These are phyloP conservation scores for Premnoplex brunnescens DNA, from an alignment of 2,797 vertebrate species.

Conservation along the genomic window DNA sequence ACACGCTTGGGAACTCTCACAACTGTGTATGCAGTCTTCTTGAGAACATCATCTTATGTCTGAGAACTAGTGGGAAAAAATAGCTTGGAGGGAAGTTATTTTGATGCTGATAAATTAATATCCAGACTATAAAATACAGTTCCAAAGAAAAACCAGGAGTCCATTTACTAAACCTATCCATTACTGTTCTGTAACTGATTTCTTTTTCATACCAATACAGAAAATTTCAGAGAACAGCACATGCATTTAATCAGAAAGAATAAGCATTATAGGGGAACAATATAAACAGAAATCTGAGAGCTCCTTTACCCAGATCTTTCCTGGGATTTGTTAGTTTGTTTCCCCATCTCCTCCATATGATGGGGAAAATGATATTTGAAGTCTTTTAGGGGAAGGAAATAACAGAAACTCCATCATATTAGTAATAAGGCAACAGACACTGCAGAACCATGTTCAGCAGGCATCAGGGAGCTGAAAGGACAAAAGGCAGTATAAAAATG, in stretches of 20 bases:
- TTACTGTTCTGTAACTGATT: neutral
- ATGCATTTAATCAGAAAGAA: neutral
- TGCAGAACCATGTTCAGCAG: neutral
- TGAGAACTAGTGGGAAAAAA: neutral
- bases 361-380: neutral
- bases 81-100: neutral
- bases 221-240: neutral
- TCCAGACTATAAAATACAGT: neutral
- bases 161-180: neutral
- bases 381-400: neutral
- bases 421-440: neutral
- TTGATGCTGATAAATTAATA: neutral
- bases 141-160: neutral
- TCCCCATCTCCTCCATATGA: neutral
- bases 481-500: neutral
- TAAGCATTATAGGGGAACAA: neutral
- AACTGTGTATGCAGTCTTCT: neutral
- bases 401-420: neutral
- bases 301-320: neutral
- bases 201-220: neutral
- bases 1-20: neutral
- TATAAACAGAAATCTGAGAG: neutral
- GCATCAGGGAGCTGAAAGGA: neutral
- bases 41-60: neutral
- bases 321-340: neutral